phyloP scores from a whole-genome alignment of 2,797 vertebrate species.

The Acrocephalus scirpaceus region DNA sequence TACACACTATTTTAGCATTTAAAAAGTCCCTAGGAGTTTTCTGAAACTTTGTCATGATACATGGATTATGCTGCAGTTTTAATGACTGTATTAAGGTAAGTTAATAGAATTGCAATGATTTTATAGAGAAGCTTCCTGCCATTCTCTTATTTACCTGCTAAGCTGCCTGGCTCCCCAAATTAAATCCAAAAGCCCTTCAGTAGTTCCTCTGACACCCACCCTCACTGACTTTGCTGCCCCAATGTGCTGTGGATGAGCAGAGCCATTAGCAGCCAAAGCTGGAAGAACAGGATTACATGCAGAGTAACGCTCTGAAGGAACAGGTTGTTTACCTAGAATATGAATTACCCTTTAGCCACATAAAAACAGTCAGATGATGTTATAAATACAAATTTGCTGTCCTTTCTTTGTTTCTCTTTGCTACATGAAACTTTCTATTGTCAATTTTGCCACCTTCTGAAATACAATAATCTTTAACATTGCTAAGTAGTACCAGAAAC shows the following conservation, averaged over 20 bases:
- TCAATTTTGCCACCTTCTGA: not conserved
- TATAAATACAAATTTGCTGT: not conserved
- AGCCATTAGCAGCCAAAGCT: not conserved
- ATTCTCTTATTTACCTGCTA: not conserved
- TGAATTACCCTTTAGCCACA: not conserved
- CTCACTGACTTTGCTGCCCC: not conserved
- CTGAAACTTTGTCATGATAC: not conserved
- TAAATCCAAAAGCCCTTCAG: not conserved
- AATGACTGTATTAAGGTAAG: not conserved
- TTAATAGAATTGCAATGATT: not conserved
- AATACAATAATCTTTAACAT: not conserved
- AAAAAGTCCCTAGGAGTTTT: not conserved
- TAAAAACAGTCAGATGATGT: not conserved
- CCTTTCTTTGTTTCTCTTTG: not conserved
- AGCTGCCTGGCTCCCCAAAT: not conserved
- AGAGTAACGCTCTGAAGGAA: not conserved
- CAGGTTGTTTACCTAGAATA: not conserved
- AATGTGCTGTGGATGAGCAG: not conserved
- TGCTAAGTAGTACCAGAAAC: not conserved
- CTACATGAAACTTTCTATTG: not conserved
- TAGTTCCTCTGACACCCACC: not conserved
- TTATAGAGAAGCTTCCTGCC: not conserved
- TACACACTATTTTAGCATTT: not conserved
- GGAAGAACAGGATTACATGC: not conserved
- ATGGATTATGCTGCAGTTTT: not conserved